Percentiles rank a stretch among this genome's conserved stretches.
Evolutionary conservation across 2,797 vertebrate genomes (phyloP).

Genomic region (Loris lydekkerianus): DNA sequence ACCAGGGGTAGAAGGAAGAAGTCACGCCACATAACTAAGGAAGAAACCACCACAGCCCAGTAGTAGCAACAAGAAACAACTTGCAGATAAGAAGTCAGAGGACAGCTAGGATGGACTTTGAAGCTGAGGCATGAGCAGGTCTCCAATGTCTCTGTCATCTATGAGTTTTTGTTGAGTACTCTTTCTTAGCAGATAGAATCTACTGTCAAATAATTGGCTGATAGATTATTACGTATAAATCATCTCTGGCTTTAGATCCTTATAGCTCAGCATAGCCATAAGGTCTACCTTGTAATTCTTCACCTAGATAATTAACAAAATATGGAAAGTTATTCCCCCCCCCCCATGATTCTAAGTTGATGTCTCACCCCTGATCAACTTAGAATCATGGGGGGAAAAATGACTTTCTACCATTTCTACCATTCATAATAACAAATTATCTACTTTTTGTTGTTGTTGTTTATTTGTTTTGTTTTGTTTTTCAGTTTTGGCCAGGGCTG

Average conservation of each 20-base stretch:
- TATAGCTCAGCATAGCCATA: neutral
- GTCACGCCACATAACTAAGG: neutral
- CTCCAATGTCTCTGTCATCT: neutral
- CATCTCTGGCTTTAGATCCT: conserved; percentile 36
- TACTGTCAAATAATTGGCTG: neutral
- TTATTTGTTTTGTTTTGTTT: too few species aligned
- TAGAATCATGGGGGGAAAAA: too few species aligned
- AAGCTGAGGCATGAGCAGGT: neutral
- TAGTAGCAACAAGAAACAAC: neutral
- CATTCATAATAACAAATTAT: neutral
- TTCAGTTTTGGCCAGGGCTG: too few species aligned
- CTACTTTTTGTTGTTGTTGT: neutral
- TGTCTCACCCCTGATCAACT: neutral
- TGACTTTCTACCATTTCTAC: too few species aligned
- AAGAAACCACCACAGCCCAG: neutral
- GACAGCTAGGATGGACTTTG: neutral
- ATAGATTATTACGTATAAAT: conserved; percentile 40
- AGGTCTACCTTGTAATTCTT: conserved; percentile 22
- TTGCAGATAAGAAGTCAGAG: neutral
- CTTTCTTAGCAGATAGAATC: conserved; percentile 57
- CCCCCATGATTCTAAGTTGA: neutral
- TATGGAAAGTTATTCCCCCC: neutral
- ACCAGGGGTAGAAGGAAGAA: neutral
- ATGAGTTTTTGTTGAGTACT: neutral
- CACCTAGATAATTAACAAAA: conserved; percentile 34